Evolutionary conservation across 2,113 vertebrate genomes (phyloP), one percentile per base, ranked within the genome.

Genomic region (Sakesphorus luctuosus): DNA sequence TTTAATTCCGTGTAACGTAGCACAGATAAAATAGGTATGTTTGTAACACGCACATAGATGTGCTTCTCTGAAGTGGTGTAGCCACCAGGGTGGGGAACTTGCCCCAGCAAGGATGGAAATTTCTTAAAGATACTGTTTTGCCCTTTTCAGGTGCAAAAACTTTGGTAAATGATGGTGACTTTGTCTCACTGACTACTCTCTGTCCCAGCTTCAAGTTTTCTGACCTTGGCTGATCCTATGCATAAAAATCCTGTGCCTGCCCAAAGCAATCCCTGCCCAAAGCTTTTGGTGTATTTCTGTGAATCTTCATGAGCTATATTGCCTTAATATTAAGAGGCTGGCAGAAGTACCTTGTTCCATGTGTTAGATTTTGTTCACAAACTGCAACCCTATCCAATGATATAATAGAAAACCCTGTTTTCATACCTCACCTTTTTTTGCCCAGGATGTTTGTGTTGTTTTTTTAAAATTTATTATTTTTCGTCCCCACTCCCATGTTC

Each of bases 381-480:
- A 53, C 31, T 43, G 52, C 33, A 81, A 35, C 35, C 25, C 23
- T 52, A 13, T 73, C 36, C 46, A 80, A 0, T 1, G 3, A 50
- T 25, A 43, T 55, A 4, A 5, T 7, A 6, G 33, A 79, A 88
- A 83, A 53, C 33, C 33, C 35, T 61, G 0, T 79, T 75, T 15
- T 66, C 21, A 61, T 47, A 80, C 28, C 18, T 55, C 13, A 84
- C 19, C 2, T 0, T 73, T 88, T 82, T 87, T 86, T 78, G 31
- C 38, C 29, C 29, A 40, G 17, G 11, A 20, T 8, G 5, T 43
- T 17, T 79, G 10, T 29, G 6, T 35, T 1, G 0, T 7, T n/a
- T 53, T 28, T 43, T 1, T 43, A 6, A 43, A 43, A 43, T 50
- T 58, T 44, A 9, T 50, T 82, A 16, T 59, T 82, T 61, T 46